Evolutionary conservation across 2,888 invertebrate genomes (phyloP), one percentile per base, ranked within the genome.

Genomic region (Timema podura): DNA sequence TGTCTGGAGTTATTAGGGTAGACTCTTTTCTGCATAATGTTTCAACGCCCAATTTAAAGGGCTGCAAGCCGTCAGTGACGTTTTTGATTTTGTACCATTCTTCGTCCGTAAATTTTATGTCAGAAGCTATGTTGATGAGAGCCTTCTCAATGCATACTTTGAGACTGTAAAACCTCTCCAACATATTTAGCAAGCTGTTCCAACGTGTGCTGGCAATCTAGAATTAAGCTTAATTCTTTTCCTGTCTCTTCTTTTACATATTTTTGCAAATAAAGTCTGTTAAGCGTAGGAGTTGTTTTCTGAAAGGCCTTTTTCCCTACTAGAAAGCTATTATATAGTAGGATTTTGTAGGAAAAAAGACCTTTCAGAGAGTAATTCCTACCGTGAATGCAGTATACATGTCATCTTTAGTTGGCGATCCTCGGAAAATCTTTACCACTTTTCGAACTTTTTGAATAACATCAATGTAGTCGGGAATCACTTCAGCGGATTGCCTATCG

Each of bases 1-100:
- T 66, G 10, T 66, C 66, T 48, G 66, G 48, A 47, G 66, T 66
- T 66, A 66, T 47, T 10, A 66, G 47, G n/a, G 48, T 48, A 13
- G 66, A 5, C 48, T 66, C 66, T 66, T 30, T n/a, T 45, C 45
- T 30, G 30, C 30, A 30, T 30, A 30, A 30, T 30, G 1, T 30
- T 30, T 30, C 30, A 2, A 51, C 51, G n/a, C 11, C 51, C 51
- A 51, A 51, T n/a, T 51, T 51, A 51, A 51, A 51, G 11, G 51
- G 3, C 51, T 51, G 51, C 51, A 51, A 51, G 11, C 51, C n/a
- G 51, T 51, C 51, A 51, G 3, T 51, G 11, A 51, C 11, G 51
- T 51, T n/a, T 51, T 51, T 51, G 11, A 51, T 51, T 51, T n/a
- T 66, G 16, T 8, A 66, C 66, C 49, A 66, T 16, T 66, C 66